Evolutionary conservation across 2,888 invertebrate species (phyloP), one percentile per base, ranked within the genome.

Genomic region (Eustalomyia histrio): DNA sequence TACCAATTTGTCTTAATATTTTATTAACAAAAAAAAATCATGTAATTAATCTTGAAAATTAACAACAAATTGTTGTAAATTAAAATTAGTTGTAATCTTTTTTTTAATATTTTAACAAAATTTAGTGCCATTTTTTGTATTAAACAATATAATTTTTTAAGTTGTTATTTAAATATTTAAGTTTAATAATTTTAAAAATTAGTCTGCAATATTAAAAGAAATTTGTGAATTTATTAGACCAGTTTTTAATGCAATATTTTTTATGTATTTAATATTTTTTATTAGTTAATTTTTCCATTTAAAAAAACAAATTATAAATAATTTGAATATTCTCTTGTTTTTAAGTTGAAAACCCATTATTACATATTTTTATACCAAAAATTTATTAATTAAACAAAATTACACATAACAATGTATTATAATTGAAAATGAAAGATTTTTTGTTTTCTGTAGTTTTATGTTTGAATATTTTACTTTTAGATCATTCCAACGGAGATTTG

Each of bases 111-210:
- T n/a, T 65, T 55, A 64, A 64, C 76, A 64, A 76, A 69, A 64
- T 76, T 74, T 81, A 81, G 81, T 81, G 81, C 81, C 81, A 81
- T 81, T 78, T 75, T 52, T 47, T 76, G 17, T 17, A 60, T 75
- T 35, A 72, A 50, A 67, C 21, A 68, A 67, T 65, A 55, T 21
- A 64, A 63, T 35, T 76, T 75, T 71, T 78, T 63, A 75, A 78
- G 71, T 81, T 81, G 81, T 81, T 81, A 81, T 71, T 78, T 72
- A 75, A 81, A 78, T 81, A 78, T 81, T 78, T 81, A 81, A 81
- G 81, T 75, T 76, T 16, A 17, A 0, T 12, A 47, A 50, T 53
- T 53, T 53, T 21, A 43, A 0, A 33, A 9, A 7, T 65, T 21
- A 4, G 29, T 29, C 76, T 76, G 80, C 80, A 80, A 80, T 80